phyloP scores from a whole-genome alignment of 2,797 vertebrate genomes.

The Hafferia zeledoni region DNA sequence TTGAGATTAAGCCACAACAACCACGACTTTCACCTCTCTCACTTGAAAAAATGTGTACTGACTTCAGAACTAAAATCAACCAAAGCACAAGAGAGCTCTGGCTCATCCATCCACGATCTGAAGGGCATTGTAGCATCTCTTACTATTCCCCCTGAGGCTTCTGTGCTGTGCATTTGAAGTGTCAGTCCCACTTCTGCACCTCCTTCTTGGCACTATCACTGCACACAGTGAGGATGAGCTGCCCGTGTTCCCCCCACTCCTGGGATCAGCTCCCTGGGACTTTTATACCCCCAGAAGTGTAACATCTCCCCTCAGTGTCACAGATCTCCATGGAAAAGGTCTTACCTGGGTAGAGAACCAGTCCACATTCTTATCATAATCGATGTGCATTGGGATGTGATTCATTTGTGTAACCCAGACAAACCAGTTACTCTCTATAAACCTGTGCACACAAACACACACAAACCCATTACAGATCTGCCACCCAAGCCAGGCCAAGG shows the following conservation, averaged over 20 bases:
- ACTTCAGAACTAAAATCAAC: not conserved
- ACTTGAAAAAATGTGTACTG: not conserved
- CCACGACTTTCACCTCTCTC: not conserved
- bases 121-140: not conserved
- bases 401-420: conserved; percentile 81
- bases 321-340: not conserved
- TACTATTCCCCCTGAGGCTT: not conserved
- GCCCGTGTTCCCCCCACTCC: not conserved
- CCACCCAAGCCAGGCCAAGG: not conserved
- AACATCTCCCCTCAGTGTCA: not conserved
- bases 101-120: not conserved
- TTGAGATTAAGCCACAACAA: not conserved
- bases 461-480: not conserved
- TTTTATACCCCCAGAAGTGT: not conserved
- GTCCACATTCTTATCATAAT: conserved; percentile 78
- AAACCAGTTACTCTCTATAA: conserved; percentile 79
- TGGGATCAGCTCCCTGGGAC: not conserved
- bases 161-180: not conserved
- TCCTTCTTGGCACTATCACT: not conserved
- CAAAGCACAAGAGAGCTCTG: not conserved
- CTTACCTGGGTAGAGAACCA: conserved; percentile 83
- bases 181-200: not conserved
- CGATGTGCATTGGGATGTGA: conserved; percentile 74
- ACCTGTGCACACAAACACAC: conserved; percentile 3
- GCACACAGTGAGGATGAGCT: not conserved